Evolutionary conservation across 2,113 vertebrate genomes (phyloP), one percentile per base, ranked within the genome.

Genomic region (Phycodurus eques): DNA sequence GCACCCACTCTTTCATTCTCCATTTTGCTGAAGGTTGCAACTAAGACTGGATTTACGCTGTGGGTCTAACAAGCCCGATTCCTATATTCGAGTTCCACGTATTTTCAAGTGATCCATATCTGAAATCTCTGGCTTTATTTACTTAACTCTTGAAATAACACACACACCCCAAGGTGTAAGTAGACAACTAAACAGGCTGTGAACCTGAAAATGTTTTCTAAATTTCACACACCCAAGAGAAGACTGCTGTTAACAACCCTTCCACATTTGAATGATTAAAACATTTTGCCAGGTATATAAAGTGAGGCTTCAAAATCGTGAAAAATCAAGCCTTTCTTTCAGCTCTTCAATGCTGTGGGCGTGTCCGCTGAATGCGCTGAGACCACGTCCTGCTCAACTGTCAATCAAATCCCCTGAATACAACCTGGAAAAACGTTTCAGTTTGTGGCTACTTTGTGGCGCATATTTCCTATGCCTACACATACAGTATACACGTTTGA

Each of bases 1-100:
- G 69, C 54, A 65, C 64, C 70, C 54, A 69, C 68, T 68, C 70
- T 72, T 80, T 60, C 71, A 57, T 83, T 47, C 81, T 70, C 43
- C 63, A 66, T 13, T 47, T 66, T 47, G 70, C 57, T 66, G 76
- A 80, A 74, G n/a, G 71, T 27, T 44, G 66, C 68, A 54, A 43
- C 20, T 7, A 15, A 56, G 6, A 19, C 49, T 54, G 33, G 39
- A 57, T 56, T 43, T 69, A 43, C 2, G 49, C 31, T 8, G 31
- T 15, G 59, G 35, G 14, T 35, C 59, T 19, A 19, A 59, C 27
- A 31, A 31, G 27, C 11, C 11, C 4, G 31, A 35, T 17, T 61
- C 11, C 31, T 8, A 61, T 35, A 35, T 35, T 61, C 31, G 7
- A 61, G 17, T 33, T 35, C 35, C 59, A 61, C 17, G 14, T 61